A percentile compares a stretch with the other conserved stretches of the same genome.
Evolutionary conservation across 2,797 vertebrate species (phyloP).

Genomic region (Microctenopoma steveboyesi): DNA sequence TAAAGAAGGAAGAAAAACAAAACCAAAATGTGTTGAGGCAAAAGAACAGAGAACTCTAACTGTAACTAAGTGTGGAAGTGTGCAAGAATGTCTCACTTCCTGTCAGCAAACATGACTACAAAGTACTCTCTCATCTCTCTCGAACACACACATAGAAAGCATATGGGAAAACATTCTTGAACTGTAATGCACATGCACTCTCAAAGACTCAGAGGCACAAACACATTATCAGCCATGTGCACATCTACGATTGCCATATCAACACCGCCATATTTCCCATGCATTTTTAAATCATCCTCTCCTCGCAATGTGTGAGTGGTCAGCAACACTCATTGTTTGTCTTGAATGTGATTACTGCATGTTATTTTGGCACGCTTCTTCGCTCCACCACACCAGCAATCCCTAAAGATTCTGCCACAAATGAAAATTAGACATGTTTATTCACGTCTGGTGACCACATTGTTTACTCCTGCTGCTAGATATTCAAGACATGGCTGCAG

Average conservation of each 20-base stretch:
- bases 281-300: slow-evolving; percentile 50
- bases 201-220: slow-evolving; percentile 28
- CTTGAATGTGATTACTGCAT: slow-evolving; percentile 39
- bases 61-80: slow-evolving; percentile 46
- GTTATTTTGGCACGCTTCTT: slow-evolving; percentile 46
- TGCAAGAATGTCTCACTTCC: slow-evolving; percentile 71
- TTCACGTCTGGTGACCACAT: slow-evolving; percentile 42
- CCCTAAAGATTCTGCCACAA: slow-evolving; percentile 29
- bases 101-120: slow-evolving; percentile 70
- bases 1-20: slow-evolving; percentile 35
- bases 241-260: slow-evolving; percentile 50
- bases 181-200: slow-evolving; percentile 42
- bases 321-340: slow-evolving; percentile 30
- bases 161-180: slow-evolving; percentile 65
- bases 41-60: slow-evolving; percentile 57
- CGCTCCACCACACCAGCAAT: slow-evolving; percentile 34
- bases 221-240: slow-evolving; percentile 44
- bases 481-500: slow-evolving; percentile 30
- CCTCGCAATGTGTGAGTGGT: slow-evolving; percentile 32
- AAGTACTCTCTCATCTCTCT: slow-evolving; percentile 64
- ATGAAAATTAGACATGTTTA: slow-evolving; percentile 37
- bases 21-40: slow-evolving; percentile 51
- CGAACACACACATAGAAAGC: slow-evolving; percentile 56
- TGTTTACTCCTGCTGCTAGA: slow-evolving; percentile 46
- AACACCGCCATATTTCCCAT: slow-evolving; percentile 56